Percentiles rank a stretch among this genome's conserved stretches.
Conservation (phyloP, 2,888 invertebrate species). For the Dryomyza anilis region DNA sequence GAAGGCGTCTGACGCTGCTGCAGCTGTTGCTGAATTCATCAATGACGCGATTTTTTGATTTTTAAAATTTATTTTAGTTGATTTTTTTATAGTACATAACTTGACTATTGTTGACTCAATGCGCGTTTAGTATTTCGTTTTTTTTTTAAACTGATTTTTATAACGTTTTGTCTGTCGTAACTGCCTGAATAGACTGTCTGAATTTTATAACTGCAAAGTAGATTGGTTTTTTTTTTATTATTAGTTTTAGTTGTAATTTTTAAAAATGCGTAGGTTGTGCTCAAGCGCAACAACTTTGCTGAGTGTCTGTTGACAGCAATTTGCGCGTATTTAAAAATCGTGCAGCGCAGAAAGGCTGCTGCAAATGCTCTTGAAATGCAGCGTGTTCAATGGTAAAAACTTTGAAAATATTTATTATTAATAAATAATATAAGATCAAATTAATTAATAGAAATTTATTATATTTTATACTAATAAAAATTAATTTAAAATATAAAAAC, state of each 20-base stretch:
- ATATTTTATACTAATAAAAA: neutral
- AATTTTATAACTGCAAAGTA: neutral
- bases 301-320: slow-evolving; percentile 4
- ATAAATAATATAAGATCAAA: neutral
- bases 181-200: too few relatives aligned
- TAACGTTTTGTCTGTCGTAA: too few relatives aligned
- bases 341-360: neutral
- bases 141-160: too few relatives aligned
- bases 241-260: too few relatives aligned
- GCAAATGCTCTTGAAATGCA: neutral
- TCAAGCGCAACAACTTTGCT: slow-evolving; percentile 5
- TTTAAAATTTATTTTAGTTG: neutral
- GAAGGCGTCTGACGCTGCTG: slow-evolving; percentile 8
- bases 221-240: neutral
- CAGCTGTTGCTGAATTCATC: slow-evolving; percentile 3
- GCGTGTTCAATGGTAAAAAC: too few relatives aligned
- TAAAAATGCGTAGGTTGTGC: slow-evolving; percentile 13
- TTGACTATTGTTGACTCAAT: slow-evolving; percentile 2
- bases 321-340: neutral
- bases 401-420: too few relatives aligned
- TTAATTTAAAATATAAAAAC: neutral
- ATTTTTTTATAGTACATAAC: neutral
- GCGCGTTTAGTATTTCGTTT: neutral
- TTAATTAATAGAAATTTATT: neutral
- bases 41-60: slow-evolving; percentile 6